phyloP scores from a whole-genome alignment of 2,113 vertebrate species.

The Scartelaos histophorus region DNA sequence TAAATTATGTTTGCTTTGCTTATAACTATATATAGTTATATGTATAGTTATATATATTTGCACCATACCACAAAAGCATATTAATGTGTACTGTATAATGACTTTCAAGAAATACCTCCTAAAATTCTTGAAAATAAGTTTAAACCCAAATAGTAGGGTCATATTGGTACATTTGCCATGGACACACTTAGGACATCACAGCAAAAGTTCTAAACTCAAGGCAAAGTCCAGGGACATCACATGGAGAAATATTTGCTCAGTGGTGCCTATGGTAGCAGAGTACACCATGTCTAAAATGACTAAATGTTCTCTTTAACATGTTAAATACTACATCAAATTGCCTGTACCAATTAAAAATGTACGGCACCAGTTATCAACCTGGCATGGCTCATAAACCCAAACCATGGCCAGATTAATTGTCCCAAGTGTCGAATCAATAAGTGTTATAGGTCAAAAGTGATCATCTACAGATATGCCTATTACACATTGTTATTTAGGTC shows the following conservation, averaged over 20 bases:
- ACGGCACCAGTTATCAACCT: background rate
- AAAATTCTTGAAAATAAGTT: background rate
- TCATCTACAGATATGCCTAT: background rate
- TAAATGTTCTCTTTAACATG: background rate
- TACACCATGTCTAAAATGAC: background rate
- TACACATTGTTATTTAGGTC: background rate
- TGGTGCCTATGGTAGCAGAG: background rate
- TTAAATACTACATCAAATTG: background rate
- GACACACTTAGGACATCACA: background rate
- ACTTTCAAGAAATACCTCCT: background rate
- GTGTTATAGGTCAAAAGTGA: conserved; percentile 27
- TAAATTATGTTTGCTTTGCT: too few species aligned
- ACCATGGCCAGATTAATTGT: conserved; percentile 39
- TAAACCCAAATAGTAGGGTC: background rate
- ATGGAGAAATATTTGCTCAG: conserved; percentile 14
- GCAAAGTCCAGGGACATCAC: conserved; percentile 48
- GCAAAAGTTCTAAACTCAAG: conserved; percentile 14
- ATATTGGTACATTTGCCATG: background rate
- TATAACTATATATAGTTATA: too few species aligned
- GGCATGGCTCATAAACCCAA: conserved; percentile 24
- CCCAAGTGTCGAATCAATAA: conserved; percentile 34
- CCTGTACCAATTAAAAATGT: background rate
- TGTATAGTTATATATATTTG: too few species aligned
- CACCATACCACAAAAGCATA: too few species aligned
- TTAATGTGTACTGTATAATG: too few species aligned